Base-by-base conservation (phyloP, 1,140 invertebrate genomes). In the Prorops nasuta region DNA sequence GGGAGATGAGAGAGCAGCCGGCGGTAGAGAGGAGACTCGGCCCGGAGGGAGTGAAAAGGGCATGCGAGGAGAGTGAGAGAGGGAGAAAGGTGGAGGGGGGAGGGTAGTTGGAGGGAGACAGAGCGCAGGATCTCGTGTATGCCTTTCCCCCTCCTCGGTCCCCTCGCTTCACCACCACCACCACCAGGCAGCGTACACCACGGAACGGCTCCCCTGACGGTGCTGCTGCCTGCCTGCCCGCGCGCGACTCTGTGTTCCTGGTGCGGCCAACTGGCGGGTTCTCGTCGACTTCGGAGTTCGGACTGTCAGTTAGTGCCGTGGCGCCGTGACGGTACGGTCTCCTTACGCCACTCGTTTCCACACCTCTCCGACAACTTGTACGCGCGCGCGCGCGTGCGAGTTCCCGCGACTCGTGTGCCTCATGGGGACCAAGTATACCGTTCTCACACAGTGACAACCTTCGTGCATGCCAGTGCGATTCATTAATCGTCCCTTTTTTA, bases 221-320 rank as follows among this genome's bases (percentile, higher is more conserved):
- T 32, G 18, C 51, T 44, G 39, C 34, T 41, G 28, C 22, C 19
- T 24, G 12, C 34, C 21, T 31, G 43, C 35, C 31, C 39, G 24
- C 31, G 35, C 54, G 42, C 35, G 22, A 18, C 19, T 49, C 44
- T 34, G 15, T 49, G 20, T 51, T 51, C 44, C 40, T 38, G 51
- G 28, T 49, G 21, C 59, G 61, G 55, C 49, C 60, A 49, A 58
- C 41, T 51, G 35, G 52, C 51, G n/a, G 54, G 40, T 45, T 62
- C 53, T 55, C 64, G 54, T 49, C 63, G n/a, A n/a, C n/a, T n/a
- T n/a, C n/a, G n/a, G n/a, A n/a, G n/a, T n/a, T n/a, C n/a, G 52
- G 56, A 35, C 54, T 60, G 63, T 69, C 72, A 76, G 73, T 76
- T 64, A 65, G 63, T 72, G 71, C 68, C 72, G 73, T 64, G 67